Percentiles rank a stretch among this genome's conserved stretches.
Evolutionary conservation across 2,113 vertebrate genomes (phyloP).

Genomic region (Cyphomyrus discorhynchus): DNA sequence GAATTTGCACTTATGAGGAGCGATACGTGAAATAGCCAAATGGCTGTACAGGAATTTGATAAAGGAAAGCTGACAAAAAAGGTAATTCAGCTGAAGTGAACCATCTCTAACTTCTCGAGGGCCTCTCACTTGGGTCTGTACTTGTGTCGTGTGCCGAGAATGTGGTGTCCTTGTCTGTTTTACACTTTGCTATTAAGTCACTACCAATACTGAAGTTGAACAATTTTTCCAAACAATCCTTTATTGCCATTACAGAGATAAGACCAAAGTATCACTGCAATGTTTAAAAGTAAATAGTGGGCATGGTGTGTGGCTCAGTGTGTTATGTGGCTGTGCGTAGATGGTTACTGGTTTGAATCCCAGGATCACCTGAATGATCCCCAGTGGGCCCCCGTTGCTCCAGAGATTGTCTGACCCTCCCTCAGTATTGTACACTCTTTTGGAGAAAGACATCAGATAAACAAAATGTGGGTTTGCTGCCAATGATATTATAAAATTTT

Average conservation of each 20-base stretch:
- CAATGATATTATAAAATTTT: not conserved
- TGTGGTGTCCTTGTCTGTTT: constrained; percentile 28
- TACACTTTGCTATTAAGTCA: not conserved
- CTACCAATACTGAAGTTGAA: not conserved
- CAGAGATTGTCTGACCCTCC: not conserved
- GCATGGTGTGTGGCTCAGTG: not conserved
- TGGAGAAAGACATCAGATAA: not conserved
- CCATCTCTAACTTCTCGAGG: not conserved
- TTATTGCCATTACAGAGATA: not conserved
- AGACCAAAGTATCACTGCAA: not conserved
- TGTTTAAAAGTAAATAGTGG: not conserved
- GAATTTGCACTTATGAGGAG: constrained; percentile 15
- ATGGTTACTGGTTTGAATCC: not conserved
- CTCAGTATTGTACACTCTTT: not conserved
- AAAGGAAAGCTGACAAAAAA: constrained; percentile 42
- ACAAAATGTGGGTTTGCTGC: not conserved
- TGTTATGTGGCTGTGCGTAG: not conserved
- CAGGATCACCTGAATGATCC: not conserved
- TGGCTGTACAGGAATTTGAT: constrained; percentile 37
- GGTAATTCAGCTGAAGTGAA: constrained; percentile 41
- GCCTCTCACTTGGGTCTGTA: constrained; percentile 23
- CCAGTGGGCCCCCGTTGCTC: not conserved
- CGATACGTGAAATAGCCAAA: constrained; percentile 7
- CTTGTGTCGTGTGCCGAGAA: constrained; percentile 24
- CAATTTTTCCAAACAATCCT: not conserved